Evolutionary conservation across 2,888 invertebrate genomes (phyloP), one percentile per base, ranked within the genome.

Genomic region (Byasa hedistus): DNA sequence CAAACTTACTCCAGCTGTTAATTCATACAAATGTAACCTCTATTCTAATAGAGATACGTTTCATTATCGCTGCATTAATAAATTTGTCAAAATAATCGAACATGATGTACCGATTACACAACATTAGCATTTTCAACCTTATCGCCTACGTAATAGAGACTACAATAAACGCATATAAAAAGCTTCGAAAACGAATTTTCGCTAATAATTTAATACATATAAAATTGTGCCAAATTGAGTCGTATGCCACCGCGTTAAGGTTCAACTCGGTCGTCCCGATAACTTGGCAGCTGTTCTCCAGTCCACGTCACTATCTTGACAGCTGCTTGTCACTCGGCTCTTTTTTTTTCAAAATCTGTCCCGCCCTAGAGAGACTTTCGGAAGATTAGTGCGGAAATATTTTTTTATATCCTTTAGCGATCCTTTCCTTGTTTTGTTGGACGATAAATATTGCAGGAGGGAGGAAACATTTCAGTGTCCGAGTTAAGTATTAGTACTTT

Each of bases 321-420:
- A 74, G 71, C 68, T 65, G 76, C 70, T 74, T 76, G 76, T 76
- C 75, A 76, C 69, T 73, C 73, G 72, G 69, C 64, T 73, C 32
- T 32, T 72, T 69, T 72, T 76, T 75, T 76, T 76, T 75, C 72
- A 70, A 75, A 75, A 75, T 76, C 72, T 71, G 72, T 73, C 72
- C 69, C 69, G 70, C 70, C 56, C 61, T 51, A 68, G 69, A 71
- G 70, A 71, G 71, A 75, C 73, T 70, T 71, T 70, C 66, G 65
- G 69, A 69, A 75, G 72, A 75, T 74, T 74, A 73, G 71, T 71
- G 68, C 66, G 65, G 65, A 68, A 69, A 70, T 58, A 68, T 63
- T 55, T 74, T 72, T 72, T 72, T 72, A 68, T 59, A 32, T 48
- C 65, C 32, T 64, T 69, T 66, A 60, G 27, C 36, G 65, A 17